Evolutionary conservation across 2,113 vertebrate species (phyloP).

Genomic region (Eulacestoma nigropectus): DNA sequence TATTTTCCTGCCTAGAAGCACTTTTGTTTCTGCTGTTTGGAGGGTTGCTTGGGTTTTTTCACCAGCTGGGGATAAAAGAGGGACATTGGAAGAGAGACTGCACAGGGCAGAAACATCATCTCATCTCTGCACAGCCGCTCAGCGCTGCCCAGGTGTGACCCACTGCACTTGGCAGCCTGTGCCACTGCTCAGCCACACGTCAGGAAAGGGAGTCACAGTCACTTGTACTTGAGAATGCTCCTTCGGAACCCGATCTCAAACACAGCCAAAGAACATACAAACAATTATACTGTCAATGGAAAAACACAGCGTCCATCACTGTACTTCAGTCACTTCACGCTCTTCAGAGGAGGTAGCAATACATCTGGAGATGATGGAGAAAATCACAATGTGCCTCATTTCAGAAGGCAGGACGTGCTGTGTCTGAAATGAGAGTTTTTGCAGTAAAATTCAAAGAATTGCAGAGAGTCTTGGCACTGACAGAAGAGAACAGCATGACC

Average conservation of each 20-base stretch:
- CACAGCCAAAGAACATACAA: neutral
- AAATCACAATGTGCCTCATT: neutral
- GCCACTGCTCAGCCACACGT: neutral
- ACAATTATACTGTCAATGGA: neutral
- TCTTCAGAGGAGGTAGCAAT: neutral
- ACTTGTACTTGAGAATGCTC: neutral
- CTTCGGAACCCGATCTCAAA: neutral
- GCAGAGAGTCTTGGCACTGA: neutral
- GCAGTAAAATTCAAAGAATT: neutral
- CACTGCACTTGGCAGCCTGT: neutral
- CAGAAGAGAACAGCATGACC: neutral
- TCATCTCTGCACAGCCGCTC: neutral
- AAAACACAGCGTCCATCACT: neutral
- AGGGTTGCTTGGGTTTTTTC: neutral
- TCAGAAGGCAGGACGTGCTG: neutral
- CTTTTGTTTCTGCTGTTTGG: neutral
- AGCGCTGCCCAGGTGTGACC: fast-evolving
- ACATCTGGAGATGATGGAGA: neutral
- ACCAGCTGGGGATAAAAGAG: neutral
- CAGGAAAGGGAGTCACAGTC: neutral
- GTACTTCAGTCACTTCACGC: neutral
- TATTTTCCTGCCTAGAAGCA: neutral
- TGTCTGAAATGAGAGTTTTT: neutral
- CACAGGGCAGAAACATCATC: neutral
- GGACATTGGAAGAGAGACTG: neutral